These are phyloP conservation scores for Cebidichthys violaceus DNA, from an alignment of 2,113 vertebrate genomes.

Conservation along the genomic window DNA sequence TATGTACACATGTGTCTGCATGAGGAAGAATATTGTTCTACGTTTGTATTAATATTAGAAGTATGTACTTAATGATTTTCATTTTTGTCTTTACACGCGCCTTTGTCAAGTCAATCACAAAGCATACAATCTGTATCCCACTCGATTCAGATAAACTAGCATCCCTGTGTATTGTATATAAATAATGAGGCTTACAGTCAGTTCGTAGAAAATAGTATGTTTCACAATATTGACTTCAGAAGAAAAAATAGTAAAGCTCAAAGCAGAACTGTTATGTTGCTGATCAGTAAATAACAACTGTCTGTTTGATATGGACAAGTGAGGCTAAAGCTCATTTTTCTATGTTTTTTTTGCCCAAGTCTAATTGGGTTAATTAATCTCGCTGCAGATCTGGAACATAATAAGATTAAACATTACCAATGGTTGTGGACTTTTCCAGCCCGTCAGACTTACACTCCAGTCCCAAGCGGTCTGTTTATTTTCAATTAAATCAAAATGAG, in stretches of 20 bases:
- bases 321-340: constrained; percentile 57
- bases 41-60: not conserved
- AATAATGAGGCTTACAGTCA: not conserved
- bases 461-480: constrained; percentile 80
- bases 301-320: constrained; percentile 67
- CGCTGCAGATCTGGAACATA: constrained; percentile 69
- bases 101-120: not conserved
- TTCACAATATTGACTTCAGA: constrained; percentile 1
- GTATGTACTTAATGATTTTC: not conserved
- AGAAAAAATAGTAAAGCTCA: constrained; percentile 6
- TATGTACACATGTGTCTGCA: too few relatives aligned
- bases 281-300: constrained; percentile 65
- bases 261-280: constrained; percentile 24
- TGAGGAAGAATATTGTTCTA: not conserved
- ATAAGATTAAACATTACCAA: constrained; percentile 77
- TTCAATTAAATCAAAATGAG: constrained; percentile 79
- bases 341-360: constrained; percentile 62
- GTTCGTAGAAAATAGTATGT: not conserved
- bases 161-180: not conserved
- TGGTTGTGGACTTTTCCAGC: constrained; percentile 75
- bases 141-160: not conserved
- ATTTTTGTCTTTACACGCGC: not conserved
- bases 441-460: constrained; percentile 75
- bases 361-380: constrained; percentile 83
- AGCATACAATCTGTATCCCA: not conserved